These are phyloP conservation scores for Mus spicilegus DNA, from an alignment of 2,113 vertebrate genomes.

Conservation along the genomic window DNA sequence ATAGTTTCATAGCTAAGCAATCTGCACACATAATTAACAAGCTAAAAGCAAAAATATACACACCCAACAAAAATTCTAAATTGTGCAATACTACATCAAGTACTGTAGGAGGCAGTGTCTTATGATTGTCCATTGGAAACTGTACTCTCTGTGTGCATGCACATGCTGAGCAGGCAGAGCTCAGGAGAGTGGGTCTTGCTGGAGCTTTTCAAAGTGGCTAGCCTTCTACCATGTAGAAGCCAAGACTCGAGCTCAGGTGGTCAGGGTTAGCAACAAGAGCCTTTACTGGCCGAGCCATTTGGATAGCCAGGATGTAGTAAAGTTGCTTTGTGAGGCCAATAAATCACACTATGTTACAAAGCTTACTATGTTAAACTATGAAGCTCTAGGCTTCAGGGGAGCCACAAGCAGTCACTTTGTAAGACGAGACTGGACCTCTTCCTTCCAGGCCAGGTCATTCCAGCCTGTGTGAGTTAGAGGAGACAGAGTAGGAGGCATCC, in stretches of 20 bases:
- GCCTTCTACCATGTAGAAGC: neutral
- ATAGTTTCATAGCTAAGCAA: slow-evolving; percentile 17
- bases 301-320: neutral
- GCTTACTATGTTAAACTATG: neutral
- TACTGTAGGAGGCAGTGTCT: neutral
- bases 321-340: neutral
- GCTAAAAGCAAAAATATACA: neutral
- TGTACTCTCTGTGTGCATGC: neutral
- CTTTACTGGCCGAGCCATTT: neutral
- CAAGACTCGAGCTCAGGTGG: neutral
- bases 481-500: neutral
- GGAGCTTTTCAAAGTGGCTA: neutral
- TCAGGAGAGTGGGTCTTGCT: neutral
- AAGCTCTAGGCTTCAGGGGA: neutral
- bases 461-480: neutral
- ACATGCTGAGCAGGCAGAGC: neutral
- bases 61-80: slow-evolving; percentile 7
- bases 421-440: neutral
- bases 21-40: neutral
- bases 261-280: neutral
- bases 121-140: neutral
- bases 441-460: neutral
- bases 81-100: neutral
- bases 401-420: neutral
- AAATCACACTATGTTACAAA: neutral